Conservation (phyloP, 2,888 invertebrate genomes). For the Limnephilus lunatus region DNA sequence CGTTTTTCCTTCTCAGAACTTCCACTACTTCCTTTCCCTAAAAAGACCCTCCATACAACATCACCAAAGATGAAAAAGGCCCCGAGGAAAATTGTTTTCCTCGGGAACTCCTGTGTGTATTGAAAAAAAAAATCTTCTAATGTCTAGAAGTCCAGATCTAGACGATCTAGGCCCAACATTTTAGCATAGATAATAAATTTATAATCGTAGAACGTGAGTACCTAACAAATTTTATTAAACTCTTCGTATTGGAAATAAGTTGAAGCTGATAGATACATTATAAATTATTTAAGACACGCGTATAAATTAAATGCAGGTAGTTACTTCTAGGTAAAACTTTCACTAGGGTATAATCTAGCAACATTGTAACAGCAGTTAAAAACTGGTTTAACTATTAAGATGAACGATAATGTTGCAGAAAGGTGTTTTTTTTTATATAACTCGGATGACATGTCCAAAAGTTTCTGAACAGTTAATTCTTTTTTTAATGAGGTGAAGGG, state of each 20-base stretch:
- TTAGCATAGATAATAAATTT: too few relatives aligned
- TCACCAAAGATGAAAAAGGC: too few relatives aligned
- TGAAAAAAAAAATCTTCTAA: too few relatives aligned
- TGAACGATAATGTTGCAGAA: background rate
- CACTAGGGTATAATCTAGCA: background rate
- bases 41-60: too few relatives aligned
- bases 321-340: background rate
- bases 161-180: too few relatives aligned
- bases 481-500: background rate
- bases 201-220: background rate
- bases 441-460: background rate
- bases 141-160: too few relatives aligned
- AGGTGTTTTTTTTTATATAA: background rate
- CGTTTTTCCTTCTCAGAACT: too few relatives aligned
- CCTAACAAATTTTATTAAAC: background rate
- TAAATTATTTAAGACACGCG: background rate
- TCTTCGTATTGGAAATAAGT: background rate
- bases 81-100: too few relatives aligned
- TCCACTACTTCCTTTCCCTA: too few relatives aligned
- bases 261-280: background rate
- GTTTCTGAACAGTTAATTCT: background rate
- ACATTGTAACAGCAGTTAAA: background rate
- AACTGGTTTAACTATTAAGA: background rate
- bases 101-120: too few relatives aligned
- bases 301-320: background rate